These are phyloP conservation scores for Rhizomys pruinosus DNA, from an alignment of 2,113 vertebrate genomes.

Conservation along the genomic window DNA sequence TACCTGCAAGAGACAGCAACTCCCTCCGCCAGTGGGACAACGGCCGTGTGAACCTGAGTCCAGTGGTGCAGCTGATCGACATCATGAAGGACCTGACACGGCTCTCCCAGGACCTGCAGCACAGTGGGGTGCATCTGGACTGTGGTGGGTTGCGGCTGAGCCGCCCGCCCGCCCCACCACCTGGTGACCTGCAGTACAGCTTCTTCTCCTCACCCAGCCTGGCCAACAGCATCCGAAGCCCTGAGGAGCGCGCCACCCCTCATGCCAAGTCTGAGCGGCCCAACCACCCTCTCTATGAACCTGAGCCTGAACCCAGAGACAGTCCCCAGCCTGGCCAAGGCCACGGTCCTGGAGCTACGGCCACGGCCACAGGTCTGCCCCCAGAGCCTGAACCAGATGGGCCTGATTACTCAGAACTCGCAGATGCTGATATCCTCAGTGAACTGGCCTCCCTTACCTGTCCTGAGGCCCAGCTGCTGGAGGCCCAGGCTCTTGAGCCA, in stretches of 20 bases:
- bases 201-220: slow-evolving; percentile 92
- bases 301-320: slow-evolving; percentile 79
- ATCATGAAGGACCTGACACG: slow-evolving; percentile 94
- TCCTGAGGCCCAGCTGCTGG: slow-evolving; percentile 86
- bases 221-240: slow-evolving; percentile 94
- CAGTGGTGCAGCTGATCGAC: slow-evolving; percentile 89
- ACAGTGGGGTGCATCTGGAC: slow-evolving; percentile 92
- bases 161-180: slow-evolving; percentile 80
- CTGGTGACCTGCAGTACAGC: slow-evolving; percentile 90
- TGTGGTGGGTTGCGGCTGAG: slow-evolving; percentile 89
- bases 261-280: slow-evolving; percentile 81
- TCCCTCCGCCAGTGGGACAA: slow-evolving; percentile 87
- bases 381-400: slow-evolving; percentile 84
- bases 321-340: slow-evolving; percentile 87
- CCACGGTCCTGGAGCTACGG: slow-evolving; percentile 82
- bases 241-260: slow-evolving; percentile 88
- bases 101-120: slow-evolving; percentile 93
- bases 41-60: slow-evolving; percentile 89
- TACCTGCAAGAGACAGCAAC: slow-evolving; percentile 81
- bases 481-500: slow-evolving; percentile 84
- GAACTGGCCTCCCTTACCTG: slow-evolving; percentile 89
- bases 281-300: slow-evolving; percentile 74
- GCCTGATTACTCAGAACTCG: slow-evolving; percentile 87
- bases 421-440: slow-evolving; percentile 87
- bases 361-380: slow-evolving; percentile 70